These are phyloP conservation scores for Diabrotica balteata DNA, from an alignment of 2,888 invertebrate species.

Conservation along the genomic window DNA sequence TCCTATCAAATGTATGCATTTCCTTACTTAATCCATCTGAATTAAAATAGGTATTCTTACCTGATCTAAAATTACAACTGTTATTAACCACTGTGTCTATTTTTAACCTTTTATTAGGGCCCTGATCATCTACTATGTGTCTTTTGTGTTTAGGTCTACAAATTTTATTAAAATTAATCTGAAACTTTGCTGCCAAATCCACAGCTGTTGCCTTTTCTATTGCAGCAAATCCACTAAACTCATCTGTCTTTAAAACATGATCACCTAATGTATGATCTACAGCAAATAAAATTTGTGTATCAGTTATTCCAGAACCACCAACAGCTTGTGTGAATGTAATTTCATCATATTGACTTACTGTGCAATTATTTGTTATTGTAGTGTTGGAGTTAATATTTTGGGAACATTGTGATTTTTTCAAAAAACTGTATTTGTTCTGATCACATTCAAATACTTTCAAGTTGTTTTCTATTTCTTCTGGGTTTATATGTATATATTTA, in stretches of 20 bases:
- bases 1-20: too few species aligned
- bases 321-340: background rate
- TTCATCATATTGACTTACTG: background rate
- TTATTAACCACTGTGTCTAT: background rate
- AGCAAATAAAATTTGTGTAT: constrained; percentile 28
- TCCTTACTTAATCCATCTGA: too few species aligned
- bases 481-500: constrained; percentile 50
- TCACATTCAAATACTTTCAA: constrained; percentile 52
- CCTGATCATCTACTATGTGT: background rate
- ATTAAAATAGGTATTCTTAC: too few species aligned
- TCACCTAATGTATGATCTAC: background rate
- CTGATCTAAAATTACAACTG: too few species aligned
- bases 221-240: too few species aligned
- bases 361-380: background rate
- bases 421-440: constrained; percentile 39
- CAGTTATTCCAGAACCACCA: constrained; percentile 28
- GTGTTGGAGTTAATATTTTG: background rate
- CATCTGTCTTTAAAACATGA: too few species aligned
- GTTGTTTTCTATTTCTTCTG: constrained; percentile 49
- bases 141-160: too few species aligned
- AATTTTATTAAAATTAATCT: too few species aligned
- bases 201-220: too few species aligned
- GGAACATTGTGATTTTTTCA: constrained; percentile 30
- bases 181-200: too few species aligned
- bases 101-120: constrained; percentile 23